phyloP scores from a whole-genome alignment of 1,140 invertebrate genomes.

The Temnothorax curvispinosus region DNA sequence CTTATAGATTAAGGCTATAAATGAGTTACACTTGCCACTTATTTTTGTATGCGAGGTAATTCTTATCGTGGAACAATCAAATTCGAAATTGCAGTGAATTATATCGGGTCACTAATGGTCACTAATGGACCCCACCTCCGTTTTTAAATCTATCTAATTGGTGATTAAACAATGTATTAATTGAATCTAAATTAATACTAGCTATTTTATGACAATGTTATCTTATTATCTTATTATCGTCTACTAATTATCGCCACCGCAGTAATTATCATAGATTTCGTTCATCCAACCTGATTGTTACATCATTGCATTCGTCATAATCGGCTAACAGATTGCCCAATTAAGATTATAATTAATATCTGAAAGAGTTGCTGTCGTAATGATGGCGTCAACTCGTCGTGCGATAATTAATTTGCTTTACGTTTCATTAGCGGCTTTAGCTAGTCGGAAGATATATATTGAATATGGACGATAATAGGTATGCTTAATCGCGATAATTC shows the following conservation, averaged over 20 bases:
- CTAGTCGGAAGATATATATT: slow-evolving; percentile 27
- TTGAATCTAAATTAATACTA: slow-evolving; percentile 18
- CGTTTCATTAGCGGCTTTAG: slow-evolving; percentile 38
- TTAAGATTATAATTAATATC: slow-evolving; percentile 52
- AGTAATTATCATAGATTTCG: slow-evolving; percentile 38
- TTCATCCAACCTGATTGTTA: slow-evolving; percentile 32
- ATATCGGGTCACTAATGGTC: not conserved
- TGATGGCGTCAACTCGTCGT: not conserved
- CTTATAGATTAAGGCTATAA: no score
- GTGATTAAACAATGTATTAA: slow-evolving; percentile 23
- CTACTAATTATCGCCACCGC: not conserved
- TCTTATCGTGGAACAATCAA: not conserved
- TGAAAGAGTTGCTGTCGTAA: slow-evolving; percentile 16
- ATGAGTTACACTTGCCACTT: no score
- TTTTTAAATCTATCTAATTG: slow-evolving; percentile 5
- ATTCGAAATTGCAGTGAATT: not conserved
- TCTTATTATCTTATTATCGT: slow-evolving; percentile 39
- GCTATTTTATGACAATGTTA: not conserved
- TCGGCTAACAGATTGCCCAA: slow-evolving; percentile 51
- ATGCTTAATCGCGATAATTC: no score
- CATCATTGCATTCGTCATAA: slow-evolving; percentile 24
- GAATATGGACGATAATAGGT: slow-evolving; percentile 8
- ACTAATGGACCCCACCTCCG: no score
- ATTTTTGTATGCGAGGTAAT: not conserved
- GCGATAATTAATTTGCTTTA: slow-evolving; percentile 55